phyloP scores from a whole-genome alignment of 2,888 invertebrate genomes.

The Furcula furcula region DNA sequence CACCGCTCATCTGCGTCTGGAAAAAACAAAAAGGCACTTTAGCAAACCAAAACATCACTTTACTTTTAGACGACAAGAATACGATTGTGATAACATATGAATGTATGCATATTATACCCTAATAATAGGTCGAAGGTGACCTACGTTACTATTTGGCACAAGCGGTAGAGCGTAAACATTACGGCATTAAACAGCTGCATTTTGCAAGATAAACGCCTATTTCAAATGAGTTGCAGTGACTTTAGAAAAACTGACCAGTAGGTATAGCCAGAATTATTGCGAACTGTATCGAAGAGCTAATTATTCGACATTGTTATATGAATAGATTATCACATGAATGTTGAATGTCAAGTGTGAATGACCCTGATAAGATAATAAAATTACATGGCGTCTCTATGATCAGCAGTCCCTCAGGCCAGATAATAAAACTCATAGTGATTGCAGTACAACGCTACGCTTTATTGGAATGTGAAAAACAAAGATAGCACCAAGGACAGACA shows the following conservation, averaged over 20 bases:
- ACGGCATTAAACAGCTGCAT: constrained; percentile 17
- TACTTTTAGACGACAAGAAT: background rate
- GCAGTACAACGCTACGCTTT: background rate
- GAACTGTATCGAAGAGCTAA: too few relatives aligned
- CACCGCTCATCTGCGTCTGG: constrained; percentile 80
- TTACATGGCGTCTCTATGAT: constrained; percentile 46
- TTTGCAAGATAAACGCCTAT: too few relatives aligned
- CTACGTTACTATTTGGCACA: constrained; percentile 26
- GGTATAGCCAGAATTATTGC: too few relatives aligned
- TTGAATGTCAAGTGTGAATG: constrained; percentile 76
- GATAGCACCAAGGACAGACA: background rate
- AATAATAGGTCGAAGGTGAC: constrained; percentile 23
- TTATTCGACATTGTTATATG: constrained; percentile 33
- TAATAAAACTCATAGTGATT: constrained; percentile 8
- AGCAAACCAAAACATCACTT: background rate
- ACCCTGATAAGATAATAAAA: constrained; percentile 66
- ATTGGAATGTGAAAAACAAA: constrained; percentile 1
- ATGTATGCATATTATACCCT: background rate
- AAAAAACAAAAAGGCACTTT: constrained; percentile 36
- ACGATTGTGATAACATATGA: background rate
- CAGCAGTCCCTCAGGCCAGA: constrained; percentile 32
- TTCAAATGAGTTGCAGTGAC: too few relatives aligned
- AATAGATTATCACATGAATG: constrained; percentile 48
- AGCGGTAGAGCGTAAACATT: constrained; percentile 10
- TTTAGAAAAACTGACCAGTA: too few relatives aligned